Base-by-base conservation (phyloP, 2,888 invertebrate species). In the Idaea straminata region DNA sequence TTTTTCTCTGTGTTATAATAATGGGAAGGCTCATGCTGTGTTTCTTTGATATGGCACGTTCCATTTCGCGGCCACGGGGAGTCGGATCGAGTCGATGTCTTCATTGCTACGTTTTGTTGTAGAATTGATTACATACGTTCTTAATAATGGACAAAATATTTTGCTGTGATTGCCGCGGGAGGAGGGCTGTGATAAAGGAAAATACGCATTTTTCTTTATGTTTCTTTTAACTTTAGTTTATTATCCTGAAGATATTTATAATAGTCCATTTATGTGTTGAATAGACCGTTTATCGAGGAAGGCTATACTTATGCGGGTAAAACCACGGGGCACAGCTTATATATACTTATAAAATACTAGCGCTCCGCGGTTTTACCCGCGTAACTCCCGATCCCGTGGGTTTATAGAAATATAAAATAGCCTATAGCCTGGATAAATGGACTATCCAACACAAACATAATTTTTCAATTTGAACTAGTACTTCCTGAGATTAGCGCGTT, bases 51-150 rank as follows among this genome's bases (percentile, higher is more conserved):
- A 82, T 77, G 73, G 77, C 74, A 75, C 79, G 78, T 73, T 78
- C 82, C 83, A 81, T 83, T 83, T 77, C 76, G 71, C 64, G 74
- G 59, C 89, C 67, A 78, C 84, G 84, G 91, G 91, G 82, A 35
- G 47, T 47, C 47, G 7, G 25, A 13, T 47, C 13, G 47, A 47
- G 87, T 72, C 87, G 71, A 91, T 85, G 85, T 91, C 91, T 91
- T 87, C 84, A 91, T 92, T 81, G 68, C 68, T 25, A 72, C 70
- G 67, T 73, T 75, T 73, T 72, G 72, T 72, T 66, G 64, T 66
- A 76, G 6, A 76, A 81, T 79, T 75, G 70, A 72, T 76, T 77
- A 68, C 70, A 65, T 63, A 72, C 47, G 59, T 68, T 64, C 62
- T 61, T 66, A 66, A 60, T 70, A 66, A 69, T 67, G 65, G 67